phyloP scores from a whole-genome alignment of 2,113 vertebrate genomes.

The Pogonocichla stellata region DNA sequence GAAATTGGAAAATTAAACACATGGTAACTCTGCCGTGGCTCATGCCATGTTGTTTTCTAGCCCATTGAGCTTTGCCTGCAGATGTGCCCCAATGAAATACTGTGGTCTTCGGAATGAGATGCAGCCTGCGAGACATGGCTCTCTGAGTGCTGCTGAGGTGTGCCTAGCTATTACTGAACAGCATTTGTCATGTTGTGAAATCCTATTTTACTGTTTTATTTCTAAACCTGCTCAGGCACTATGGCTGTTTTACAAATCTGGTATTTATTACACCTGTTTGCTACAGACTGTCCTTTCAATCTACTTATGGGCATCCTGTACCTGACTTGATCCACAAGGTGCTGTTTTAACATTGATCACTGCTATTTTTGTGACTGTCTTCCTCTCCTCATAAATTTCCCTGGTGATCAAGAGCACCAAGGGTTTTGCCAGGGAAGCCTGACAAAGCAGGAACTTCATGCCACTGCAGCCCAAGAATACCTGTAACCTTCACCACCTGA shows the following conservation, averaged over 20 bases:
- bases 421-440: not conserved
- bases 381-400: not conserved
- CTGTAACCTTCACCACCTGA: not conserved
- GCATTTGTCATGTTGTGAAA: not conserved
- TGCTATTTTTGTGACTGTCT: not conserved
- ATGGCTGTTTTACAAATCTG: not conserved
- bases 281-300: not conserved
- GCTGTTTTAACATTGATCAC: not conserved
- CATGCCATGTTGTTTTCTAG: accelerated
- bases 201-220: not conserved
- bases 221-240: not conserved
- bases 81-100: not conserved
- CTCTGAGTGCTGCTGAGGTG: not conserved
- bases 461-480: accelerated
- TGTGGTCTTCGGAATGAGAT: not conserved
- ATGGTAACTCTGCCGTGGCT: not conserved
- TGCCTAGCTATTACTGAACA: not conserved
- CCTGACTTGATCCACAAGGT: not conserved
- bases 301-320: not conserved
- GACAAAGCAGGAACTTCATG: accelerated
- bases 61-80: not conserved
- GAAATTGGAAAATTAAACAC: not conserved
- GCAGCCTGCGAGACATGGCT: accelerated
- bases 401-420: not conserved
- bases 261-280: not conserved